These are phyloP conservation scores for Speoplatyrhinus poulsoni DNA, from an alignment of 2,113 vertebrate species.

Conservation along the genomic window DNA sequence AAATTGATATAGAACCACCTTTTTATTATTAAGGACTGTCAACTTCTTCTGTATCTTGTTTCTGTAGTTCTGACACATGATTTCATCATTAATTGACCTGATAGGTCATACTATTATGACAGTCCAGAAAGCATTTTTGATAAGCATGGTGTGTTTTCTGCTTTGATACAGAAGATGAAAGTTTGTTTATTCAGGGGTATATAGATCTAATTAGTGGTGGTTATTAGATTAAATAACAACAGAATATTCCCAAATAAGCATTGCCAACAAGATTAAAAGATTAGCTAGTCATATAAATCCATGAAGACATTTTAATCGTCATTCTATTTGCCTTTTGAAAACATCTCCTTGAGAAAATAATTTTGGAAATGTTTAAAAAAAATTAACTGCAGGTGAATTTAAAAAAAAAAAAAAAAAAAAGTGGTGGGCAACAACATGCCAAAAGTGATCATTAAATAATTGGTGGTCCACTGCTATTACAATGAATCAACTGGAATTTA, in stretches of 20 bases:
- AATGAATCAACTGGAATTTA: no score
- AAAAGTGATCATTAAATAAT: background rate
- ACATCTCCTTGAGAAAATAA: background rate
- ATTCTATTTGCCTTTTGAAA: background rate
- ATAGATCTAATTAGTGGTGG: slow-evolving; percentile 15
- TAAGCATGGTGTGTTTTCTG: slow-evolving; percentile 1
- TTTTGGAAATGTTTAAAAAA: slow-evolving; percentile 6
- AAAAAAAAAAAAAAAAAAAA: background rate
- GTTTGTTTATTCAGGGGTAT: slow-evolving; percentile 20
- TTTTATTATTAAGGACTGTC: no score
- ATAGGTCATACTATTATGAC: slow-evolving; percentile 16
- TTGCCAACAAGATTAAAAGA: slow-evolving; percentile 19
- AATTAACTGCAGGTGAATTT: background rate
- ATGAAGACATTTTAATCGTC: slow-evolving; percentile 25
- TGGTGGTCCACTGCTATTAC: no score
- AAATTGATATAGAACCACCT: no score
- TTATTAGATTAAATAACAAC: slow-evolving; percentile 19
- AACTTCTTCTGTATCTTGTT: slow-evolving; percentile 13
- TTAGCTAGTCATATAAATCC: slow-evolving; percentile 19
- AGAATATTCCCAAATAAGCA: slow-evolving; percentile 17
- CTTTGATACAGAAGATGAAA: slow-evolving; percentile 14
- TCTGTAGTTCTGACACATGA: slow-evolving; percentile 30
- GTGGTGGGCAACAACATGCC: background rate
- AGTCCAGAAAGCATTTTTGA: slow-evolving; percentile 25
- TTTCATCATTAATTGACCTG: slow-evolving; percentile 8